Percentiles rank a stretch among this genome's conserved stretches.
These are phyloP conservation scores for Cabera pusaria DNA, from an alignment of 2,888 invertebrate genomes.

Conservation along the genomic window DNA sequence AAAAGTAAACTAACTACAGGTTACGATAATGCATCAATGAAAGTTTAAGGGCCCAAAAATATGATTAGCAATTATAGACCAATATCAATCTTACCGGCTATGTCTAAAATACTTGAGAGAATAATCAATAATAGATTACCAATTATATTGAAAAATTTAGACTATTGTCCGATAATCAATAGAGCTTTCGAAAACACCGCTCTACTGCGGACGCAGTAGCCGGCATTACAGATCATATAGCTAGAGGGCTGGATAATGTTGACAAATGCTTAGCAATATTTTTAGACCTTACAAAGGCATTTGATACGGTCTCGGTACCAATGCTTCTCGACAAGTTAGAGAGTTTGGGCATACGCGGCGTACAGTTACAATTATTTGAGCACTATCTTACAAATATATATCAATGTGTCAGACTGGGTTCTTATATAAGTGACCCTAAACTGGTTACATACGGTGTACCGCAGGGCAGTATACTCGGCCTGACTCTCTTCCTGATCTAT, in stretches of 20 bases:
- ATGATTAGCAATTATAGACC: neutral
- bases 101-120: too few species aligned
- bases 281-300: slow-evolving; percentile 10
- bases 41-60: neutral
- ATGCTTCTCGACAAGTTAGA: slow-evolving; percentile 1
- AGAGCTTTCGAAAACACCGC: too few species aligned
- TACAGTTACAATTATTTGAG: neutral
- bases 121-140: too few species aligned
- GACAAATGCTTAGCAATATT: slow-evolving; percentile 4
- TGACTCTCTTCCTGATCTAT: too few species aligned
- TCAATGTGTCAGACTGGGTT: neutral
- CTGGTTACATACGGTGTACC: too few species aligned
- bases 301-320: slow-evolving; percentile 6
- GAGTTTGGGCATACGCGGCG: neutral
- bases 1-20: slow-evolving; percentile 4
- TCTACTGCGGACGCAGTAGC: too few species aligned
- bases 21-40: slow-evolving; percentile 6
- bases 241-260: neutral
- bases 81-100: too few species aligned
- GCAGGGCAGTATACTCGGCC: too few species aligned
- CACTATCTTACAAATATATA: neutral
- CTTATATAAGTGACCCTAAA: neutral
- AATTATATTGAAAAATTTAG: too few species aligned
- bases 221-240: too few species aligned
- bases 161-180: too few species aligned